phyloP scores from a whole-genome alignment of 2,888 invertebrate species.

The Argyra leucocephala region DNA sequence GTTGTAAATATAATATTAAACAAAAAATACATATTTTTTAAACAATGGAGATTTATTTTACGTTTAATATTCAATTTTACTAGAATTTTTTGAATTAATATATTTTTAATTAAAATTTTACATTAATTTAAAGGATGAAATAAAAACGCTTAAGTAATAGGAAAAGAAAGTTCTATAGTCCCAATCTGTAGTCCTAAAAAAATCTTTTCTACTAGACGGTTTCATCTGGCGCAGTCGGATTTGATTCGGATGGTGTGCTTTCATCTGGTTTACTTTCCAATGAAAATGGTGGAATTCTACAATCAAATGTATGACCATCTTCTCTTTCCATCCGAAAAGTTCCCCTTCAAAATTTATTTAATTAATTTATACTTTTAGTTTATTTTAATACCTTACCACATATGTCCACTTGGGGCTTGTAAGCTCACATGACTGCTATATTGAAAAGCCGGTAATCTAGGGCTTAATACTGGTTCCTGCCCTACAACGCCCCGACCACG shows the following conservation, averaged over 20 bases:
- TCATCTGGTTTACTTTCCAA: constrained; percentile 87
- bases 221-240: constrained; percentile 20
- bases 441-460: constrained; percentile 86
- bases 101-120: no score
- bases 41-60: no score
- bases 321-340: constrained; percentile 95
- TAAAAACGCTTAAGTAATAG: no score
- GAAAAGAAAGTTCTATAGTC: no score
- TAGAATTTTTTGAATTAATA: no score
- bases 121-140: no score
- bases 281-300: constrained; percentile 94
- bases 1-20: no score
- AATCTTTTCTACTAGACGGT: neutral
- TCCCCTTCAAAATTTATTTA: constrained; percentile 54
- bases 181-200: no score
- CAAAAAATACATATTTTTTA: no score
- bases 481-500: constrained; percentile 92
- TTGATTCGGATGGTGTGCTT: constrained; percentile 23
- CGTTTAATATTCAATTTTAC: no score
- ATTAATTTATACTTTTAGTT: neutral
- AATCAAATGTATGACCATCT: constrained; percentile 94
- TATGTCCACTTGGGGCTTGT: constrained; percentile 91
- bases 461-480: constrained; percentile 87
- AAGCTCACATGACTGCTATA: constrained; percentile 95
- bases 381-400: constrained; percentile 33